Conservation (phyloP, 2,113 vertebrate species). For the Callipepla californica region DNA sequence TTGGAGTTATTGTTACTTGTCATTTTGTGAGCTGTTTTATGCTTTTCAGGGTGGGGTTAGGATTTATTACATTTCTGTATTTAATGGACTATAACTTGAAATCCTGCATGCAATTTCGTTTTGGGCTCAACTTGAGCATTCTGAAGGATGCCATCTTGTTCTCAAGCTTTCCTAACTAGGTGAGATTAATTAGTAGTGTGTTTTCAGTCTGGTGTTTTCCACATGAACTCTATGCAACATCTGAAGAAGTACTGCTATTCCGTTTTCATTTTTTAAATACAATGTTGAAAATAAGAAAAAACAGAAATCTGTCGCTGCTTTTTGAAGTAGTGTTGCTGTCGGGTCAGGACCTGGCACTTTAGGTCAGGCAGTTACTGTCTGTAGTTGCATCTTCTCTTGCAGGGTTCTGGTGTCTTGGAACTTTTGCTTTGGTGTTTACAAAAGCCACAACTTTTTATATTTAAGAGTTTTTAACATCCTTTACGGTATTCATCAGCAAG, state of each 20-base stretch:
- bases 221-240: not conserved
- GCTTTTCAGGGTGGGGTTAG: not conserved
- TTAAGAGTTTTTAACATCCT: constrained; percentile 4
- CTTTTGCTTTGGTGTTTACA: not conserved
- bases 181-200: not conserved
- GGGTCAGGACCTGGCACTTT: not conserved
- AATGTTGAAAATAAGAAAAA: not conserved
- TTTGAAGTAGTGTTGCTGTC: not conserved
- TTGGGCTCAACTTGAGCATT: not conserved
- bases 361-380: not conserved
- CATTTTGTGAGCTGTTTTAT: not conserved
- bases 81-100: not conserved
- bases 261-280: not conserved
- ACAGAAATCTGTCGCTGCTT: not conserved
- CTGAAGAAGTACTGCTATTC: not conserved
- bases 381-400: not conserved
- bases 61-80: not conserved
- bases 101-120: not conserved
- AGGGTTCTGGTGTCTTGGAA: not conserved
- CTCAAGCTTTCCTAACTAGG: not conserved
- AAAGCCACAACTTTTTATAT: constrained; percentile 30
- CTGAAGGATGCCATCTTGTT: not conserved
- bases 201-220: not conserved
- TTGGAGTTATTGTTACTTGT: not conserved
- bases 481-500: not conserved